Percentiles rank a stretch among this genome's conserved stretches.
These are phyloP conservation scores for Calyptomena viridis DNA, from an alignment of 2,113 vertebrate genomes.

Conservation along the genomic window DNA sequence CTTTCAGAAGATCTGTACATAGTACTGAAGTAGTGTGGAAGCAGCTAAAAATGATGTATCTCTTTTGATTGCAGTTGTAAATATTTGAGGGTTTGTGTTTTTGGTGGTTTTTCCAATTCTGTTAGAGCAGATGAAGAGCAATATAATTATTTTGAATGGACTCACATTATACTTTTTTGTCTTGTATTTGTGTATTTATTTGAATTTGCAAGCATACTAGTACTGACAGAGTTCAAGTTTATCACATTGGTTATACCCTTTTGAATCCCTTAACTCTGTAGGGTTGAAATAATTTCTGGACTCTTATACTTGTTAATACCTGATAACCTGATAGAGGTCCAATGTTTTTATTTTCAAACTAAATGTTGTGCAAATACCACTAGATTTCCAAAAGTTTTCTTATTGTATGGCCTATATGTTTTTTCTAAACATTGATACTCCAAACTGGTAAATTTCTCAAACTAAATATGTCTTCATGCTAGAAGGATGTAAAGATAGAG, in stretches of 20 bases:
- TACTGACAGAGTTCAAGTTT: not conserved
- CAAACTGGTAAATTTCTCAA: not conserved
- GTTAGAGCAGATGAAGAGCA: not conserved
- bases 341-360: not conserved
- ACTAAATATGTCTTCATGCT: not conserved
- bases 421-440: not conserved
- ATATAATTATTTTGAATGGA: not conserved
- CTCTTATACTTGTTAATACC: not conserved
- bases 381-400: not conserved
- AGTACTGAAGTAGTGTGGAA: not conserved
- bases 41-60: not conserved
- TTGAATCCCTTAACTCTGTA: not conserved
- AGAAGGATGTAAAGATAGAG: not conserved
- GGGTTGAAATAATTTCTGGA: not conserved
- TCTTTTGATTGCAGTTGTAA: not conserved
- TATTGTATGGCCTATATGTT: not conserved
- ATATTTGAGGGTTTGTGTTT: not conserved
- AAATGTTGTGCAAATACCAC: not conserved
- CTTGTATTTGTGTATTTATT: not conserved
- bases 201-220: not conserved
- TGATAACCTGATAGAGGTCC: not conserved
- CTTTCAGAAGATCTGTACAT: not conserved
- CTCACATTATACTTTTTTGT: not conserved
- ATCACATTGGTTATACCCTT: not conserved
- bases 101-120: not conserved